Base-by-base conservation (phyloP, 2,113 vertebrate species). In the Brienomyrus brachyistius region DNA sequence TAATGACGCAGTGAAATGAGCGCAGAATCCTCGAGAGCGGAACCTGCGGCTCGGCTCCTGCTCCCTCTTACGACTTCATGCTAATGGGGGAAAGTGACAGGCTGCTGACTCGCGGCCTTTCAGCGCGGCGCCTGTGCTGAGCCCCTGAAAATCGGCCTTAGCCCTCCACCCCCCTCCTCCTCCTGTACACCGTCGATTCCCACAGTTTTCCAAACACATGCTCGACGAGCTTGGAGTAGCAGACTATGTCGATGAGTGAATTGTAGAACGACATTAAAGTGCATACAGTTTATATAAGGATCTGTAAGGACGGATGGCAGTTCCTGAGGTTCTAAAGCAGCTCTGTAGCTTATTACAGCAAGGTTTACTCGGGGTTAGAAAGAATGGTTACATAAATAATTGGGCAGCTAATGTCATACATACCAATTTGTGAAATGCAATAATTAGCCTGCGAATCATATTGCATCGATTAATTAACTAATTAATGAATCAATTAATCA, bases 1-100 rank as follows among this genome's bases (percentile, higher is more conserved):
- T 88, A 62, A 88, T 50, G 23, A 56, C 52, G 21, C 83, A n/a
- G 54, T 62, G 87, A 88, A 88, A 50, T 66, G 10, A 48, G 43
- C 50, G 82, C 51, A 51, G 31, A 84, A 84, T 59, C 10, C 21
- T 43, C 10, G 19, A 84, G 80, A 27, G 8, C 3, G 2, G 56
- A 47, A 17, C 45, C 13, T 6, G 31, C 59, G 50, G 19, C 7
- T 13, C 59, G 10, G 1, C 0, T 6, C 43, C 45, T 62, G 8
- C 48, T 62, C 48, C 23, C 48, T 13, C 48, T 7, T n/a, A 40
- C 56, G 8, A 45, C 82, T 50, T 27, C 82, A 50, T 50, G 82
- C 82, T 85, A 85, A 85, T 47, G 35, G 82, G 82, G 45, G 17
- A 27, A 45, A 5, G 82, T 85, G 82, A 85, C 83, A 86, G 83